Conservation (phyloP, 2,113 vertebrate species). For the Megalops atlanticus region DNA sequence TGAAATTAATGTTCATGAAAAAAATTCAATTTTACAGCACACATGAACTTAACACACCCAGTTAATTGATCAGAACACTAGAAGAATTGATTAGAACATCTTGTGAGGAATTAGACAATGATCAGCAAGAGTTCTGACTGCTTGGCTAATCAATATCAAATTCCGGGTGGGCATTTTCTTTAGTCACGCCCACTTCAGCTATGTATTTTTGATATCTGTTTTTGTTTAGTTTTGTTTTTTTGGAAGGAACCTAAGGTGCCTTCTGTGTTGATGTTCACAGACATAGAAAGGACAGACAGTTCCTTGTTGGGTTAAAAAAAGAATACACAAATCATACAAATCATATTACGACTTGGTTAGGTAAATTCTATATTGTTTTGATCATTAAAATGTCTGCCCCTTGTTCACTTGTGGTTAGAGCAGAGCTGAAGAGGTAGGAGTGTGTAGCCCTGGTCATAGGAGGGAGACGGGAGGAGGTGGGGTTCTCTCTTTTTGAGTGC, state of each 20-base stretch:
- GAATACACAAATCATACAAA: background rate
- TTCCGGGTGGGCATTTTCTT: background rate
- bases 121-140: background rate
- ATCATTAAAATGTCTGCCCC: background rate
- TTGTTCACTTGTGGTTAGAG: background rate
- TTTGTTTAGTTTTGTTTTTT: background rate
- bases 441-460: conserved; percentile 15
- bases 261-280: too few species aligned
- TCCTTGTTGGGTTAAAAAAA: too few species aligned
- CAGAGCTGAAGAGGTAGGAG: conserved; percentile 32
- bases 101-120: too few species aligned
- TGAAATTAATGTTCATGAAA: too few species aligned
- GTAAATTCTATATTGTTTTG: background rate
- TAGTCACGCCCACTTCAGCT: background rate
- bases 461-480: conserved; percentile 34
- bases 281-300: too few species aligned
- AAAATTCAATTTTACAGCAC: background rate
- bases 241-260: too few species aligned
- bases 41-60: background rate
- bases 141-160: background rate
- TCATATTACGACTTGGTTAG: background rate
- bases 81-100: too few species aligned
- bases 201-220: background rate
- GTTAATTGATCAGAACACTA: too few species aligned
- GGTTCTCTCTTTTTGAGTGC: conserved; percentile 41